phyloP scores from a whole-genome alignment of 2,797 vertebrate species.

The Pitangus sulphuratus region DNA sequence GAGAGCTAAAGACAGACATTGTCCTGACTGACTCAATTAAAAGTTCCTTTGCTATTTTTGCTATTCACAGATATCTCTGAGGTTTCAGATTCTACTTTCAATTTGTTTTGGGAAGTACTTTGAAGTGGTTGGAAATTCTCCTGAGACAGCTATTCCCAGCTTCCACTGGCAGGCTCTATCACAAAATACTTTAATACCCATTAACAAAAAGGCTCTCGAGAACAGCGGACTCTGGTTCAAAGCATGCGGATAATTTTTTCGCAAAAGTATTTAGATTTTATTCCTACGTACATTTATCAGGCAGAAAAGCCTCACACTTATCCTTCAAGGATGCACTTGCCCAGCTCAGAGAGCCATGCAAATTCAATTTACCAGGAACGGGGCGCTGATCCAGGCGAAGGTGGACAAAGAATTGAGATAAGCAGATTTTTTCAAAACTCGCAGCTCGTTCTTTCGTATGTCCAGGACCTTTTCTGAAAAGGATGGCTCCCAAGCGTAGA shows the following conservation, averaged over 20 bases:
- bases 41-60: background rate
- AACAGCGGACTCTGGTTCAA: background rate
- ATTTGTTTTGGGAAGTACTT: conserved; percentile 29
- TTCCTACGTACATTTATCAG: background rate
- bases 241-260: background rate
- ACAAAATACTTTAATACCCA: background rate
- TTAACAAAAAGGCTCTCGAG: background rate
- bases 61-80: background rate
- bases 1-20: background rate
- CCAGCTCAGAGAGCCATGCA: background rate
- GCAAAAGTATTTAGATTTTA: background rate
- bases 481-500: conserved; percentile 95
- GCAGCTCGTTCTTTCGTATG: conserved; percentile 88
- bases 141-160: background rate
- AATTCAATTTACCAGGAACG: conserved; percentile 85
- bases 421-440: conserved; percentile 83
- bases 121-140: conserved; percentile 23
- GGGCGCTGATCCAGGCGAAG: conserved; percentile 90
- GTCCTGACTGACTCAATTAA: background rate
- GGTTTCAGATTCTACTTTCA: conserved; percentile 18
- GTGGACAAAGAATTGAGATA: conserved; percentile 88
- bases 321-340: background rate
- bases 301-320: background rate
- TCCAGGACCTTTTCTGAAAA: conserved; percentile 87
- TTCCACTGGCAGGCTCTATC: conserved; percentile 9